Conservation (phyloP, 2,113 vertebrate species). For the Calidris pugnax region DNA sequence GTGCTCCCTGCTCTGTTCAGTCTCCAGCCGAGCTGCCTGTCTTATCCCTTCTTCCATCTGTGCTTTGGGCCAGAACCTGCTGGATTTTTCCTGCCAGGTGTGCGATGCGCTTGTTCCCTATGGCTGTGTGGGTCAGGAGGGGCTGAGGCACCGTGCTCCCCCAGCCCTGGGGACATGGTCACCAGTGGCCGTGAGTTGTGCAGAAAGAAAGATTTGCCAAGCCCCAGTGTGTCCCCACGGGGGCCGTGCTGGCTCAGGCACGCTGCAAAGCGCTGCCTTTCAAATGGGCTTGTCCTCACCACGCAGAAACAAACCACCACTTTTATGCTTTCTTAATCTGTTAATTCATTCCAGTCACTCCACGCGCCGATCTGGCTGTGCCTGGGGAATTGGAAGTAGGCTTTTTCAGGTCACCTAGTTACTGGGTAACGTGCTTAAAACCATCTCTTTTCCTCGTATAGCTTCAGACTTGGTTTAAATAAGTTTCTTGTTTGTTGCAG, state of each 20-base stretch:
- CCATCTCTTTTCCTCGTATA: fast-evolving
- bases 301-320: not conserved
- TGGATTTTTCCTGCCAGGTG: fast-evolving
- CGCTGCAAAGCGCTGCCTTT: fast-evolving
- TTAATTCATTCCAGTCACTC: not conserved
- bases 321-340: fast-evolving
- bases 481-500: not conserved
- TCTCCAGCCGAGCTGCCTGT: fast-evolving
- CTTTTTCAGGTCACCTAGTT: not conserved
- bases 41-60: fast-evolving
- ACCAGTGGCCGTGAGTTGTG: fast-evolving
- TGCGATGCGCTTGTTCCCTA: fast-evolving
- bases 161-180: fast-evolving
- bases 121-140: fast-evolving
- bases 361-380: fast-evolving
- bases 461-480: not conserved
- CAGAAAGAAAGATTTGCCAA: not conserved
- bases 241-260: not conserved
- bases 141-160: fast-evolving
- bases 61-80: not conserved
- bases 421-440: not conserved
- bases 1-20: fast-evolving
- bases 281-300: not conserved
- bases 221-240: fast-evolving
- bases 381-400: not conserved